Evolutionary conservation across 2,888 invertebrate species (phyloP), one percentile per base, ranked within the genome.

Genomic region (Lapara coniferarum): DNA sequence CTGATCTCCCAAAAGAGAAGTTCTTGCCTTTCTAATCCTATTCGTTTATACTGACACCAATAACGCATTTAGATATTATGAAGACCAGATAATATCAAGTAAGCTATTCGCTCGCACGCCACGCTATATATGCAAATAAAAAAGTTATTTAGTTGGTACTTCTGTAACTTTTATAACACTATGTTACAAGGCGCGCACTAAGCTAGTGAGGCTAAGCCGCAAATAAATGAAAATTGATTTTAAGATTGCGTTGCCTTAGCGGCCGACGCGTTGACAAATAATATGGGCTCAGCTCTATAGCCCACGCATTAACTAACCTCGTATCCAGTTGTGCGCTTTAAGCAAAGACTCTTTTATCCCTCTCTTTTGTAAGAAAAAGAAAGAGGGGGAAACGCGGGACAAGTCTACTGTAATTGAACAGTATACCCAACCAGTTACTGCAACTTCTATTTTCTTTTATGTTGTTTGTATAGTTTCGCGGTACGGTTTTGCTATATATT

Each of bases 171-270:
- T 68, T 19, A 2, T 51, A 74, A 56, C 69, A 84, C 85, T 84
- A 75, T 71, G 75, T 77, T 78, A 83, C 80, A 84, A 86, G 85
- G 87, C 88, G 83, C 85, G 81, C 87, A 89, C 88, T 87, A 80
- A 78, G 83, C 81, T 79, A 88, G 83, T 81, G 81, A 85, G 87
- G 92, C 90, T 93, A 92, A 93, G 93, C 92, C 84, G 88, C 89
- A 89, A 93, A 93, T 93, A 93, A 93, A 93, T 93, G 93, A 92
- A 93, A 93, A 93, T 93, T 93, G 93, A 93, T 93, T 93, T 91
- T 89, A 92, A 93, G 93, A 93, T 92, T 89, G 90, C 83, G 85
- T 82, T 80, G 84, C 82, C 84, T 82, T 76, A 78, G 76, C 81
- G 83, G 77, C 81, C 85, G 79, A 76, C 77, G 78, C 84, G 85